phyloP scores from a whole-genome alignment of 2,113 vertebrate genomes.

The Gymnocephalus cernua region DNA sequence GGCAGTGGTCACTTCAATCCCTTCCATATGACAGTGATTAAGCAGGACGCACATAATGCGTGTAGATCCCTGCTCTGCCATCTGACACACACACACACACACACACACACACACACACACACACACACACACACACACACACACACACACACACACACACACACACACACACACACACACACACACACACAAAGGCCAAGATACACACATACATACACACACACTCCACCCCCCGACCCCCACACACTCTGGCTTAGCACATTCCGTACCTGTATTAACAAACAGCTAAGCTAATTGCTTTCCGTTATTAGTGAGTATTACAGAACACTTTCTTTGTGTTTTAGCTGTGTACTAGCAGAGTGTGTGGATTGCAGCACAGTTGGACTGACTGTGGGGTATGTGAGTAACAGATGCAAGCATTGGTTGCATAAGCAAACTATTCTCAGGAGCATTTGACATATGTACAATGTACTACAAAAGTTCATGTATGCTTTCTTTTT shows the following conservation, averaged over 20 bases:
- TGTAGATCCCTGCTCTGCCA: constrained; percentile 89
- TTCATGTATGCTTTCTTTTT: background rate
- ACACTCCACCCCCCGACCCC: constrained; percentile 4
- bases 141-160: constrained; percentile 20
- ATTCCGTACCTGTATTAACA: constrained; percentile 92
- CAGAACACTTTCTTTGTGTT: constrained; percentile 36
- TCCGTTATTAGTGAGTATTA: constrained; percentile 45
- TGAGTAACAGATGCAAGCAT: background rate
- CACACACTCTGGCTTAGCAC: constrained; percentile 87
- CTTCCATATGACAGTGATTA: constrained; percentile 98
- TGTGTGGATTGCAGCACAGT: constrained; percentile 25
- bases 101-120: constrained; percentile 57
- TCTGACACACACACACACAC: constrained; percentile 85
- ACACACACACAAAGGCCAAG: constrained; percentile 26
- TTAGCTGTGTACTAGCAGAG: constrained; percentile 22
- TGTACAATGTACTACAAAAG: background rate
- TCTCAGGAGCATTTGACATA: constrained; percentile 7
- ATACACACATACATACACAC: background rate
- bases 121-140: constrained; percentile 42
- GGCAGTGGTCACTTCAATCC: constrained; percentile 89
- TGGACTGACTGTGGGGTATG: background rate
- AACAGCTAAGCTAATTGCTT: constrained; percentile 88
- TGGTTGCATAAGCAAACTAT: background rate
- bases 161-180: constrained; percentile 36
- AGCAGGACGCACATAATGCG: constrained; percentile 86